Base-by-base conservation (phyloP, 2,888 invertebrate genomes). In the Hemicrepidius hirtus region DNA sequence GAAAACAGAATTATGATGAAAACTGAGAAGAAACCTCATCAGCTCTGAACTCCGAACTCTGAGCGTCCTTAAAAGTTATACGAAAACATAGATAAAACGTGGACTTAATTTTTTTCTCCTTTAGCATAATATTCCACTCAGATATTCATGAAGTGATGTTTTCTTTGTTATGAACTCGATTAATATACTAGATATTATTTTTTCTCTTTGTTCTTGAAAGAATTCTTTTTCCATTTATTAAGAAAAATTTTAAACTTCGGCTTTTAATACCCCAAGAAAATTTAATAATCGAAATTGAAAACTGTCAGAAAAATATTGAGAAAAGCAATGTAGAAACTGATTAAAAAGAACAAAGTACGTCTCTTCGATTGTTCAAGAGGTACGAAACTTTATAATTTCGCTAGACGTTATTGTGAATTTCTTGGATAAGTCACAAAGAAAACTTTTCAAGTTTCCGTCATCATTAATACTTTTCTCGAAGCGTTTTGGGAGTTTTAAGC, bases 1-100 rank as follows among this genome's bases (percentile, higher is more conserved):
- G 72, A 71, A 66, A 68, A 68, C 57, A 60, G 60, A 59, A 50
- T 68, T 68, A 68, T 68, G 59, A 68, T 59, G 60, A 68, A 68
- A 59, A 59, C 68, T 68, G 68, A 59, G 60, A 59, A 41, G 32
- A 68, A 68, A 68, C 21, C 68, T 68, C 68, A 68, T 68, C 57
- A 68, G 57, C 24, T 57, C 37, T 53, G 49, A 32, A 32, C 50
- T 44, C 18, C 18, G 16, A 44, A 44, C 44, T 44, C 44, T 18
- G 44, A 4, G 53, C 66, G 44, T 66, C 57, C 53, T 66, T 66
- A 57, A 55, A 62, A 66, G 13, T 66, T 55, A 57, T 28, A 55
- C 55, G 57, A 66, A 37, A 66, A 55, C 37, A 41, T 46, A 66
- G 66, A 66, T 55, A 66, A 66, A 65, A 53, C 21, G 64, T 65